Evolutionary conservation across 2,888 invertebrate genomes (phyloP).

Genomic region (Cryptocheilus praepositus): DNA sequence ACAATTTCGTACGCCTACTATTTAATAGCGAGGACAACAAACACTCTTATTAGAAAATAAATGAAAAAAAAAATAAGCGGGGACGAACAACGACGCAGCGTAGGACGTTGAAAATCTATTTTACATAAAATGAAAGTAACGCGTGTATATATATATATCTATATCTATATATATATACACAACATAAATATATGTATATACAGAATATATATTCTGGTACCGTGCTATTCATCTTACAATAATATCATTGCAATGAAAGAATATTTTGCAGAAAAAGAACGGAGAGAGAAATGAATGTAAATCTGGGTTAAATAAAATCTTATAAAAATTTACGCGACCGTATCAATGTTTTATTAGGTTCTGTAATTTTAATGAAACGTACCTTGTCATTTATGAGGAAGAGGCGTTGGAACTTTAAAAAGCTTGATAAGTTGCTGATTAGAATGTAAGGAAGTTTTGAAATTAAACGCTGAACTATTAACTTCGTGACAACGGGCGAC

Average conservation of each 20-base stretch:
- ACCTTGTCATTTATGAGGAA: no score
- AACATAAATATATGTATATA: no score
- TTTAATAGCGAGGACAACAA: background rate
- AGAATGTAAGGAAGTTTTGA: background rate
- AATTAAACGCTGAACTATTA: background rate
- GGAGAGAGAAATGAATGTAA: constrained; percentile 35
- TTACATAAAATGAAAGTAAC: constrained; percentile 40
- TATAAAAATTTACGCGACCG: background rate
- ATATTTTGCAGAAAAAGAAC: constrained; percentile 33
- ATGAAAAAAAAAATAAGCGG: constrained; percentile 23
- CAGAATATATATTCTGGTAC: constrained; percentile 40
- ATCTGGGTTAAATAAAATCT: constrained; percentile 40
- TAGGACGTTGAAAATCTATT: constrained; percentile 36
- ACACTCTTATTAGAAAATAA: constrained; percentile 18
- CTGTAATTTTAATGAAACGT: no score
- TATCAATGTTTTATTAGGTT: background rate
- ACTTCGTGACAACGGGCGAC: background rate
- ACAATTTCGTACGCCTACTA: background rate
- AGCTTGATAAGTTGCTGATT: no score
- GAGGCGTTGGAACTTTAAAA: no score
- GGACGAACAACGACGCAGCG: constrained; percentile 17
- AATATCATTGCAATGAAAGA: constrained; percentile 11
- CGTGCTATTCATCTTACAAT: constrained; percentile 24
- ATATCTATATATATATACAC: no score
- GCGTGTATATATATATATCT: background rate